Base-by-base conservation (phyloP, 2,797 vertebrate species). In the Mormyrus proboscirostris region DNA sequence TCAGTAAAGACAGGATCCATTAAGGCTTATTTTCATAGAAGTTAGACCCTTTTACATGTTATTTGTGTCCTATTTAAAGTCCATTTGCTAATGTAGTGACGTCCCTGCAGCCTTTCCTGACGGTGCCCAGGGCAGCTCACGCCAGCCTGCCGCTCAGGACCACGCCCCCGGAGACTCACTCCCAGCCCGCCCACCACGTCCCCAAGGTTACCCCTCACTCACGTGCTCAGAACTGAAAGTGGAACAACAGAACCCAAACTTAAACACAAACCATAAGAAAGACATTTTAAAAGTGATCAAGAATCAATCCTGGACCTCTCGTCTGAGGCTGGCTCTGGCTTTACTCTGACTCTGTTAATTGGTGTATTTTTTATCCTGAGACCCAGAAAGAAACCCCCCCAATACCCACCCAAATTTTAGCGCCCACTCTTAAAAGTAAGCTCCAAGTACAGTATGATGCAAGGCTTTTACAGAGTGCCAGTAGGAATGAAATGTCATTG, bases 1-100 rank as follows among this genome's bases (percentile, higher is more conserved):
- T 62, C 86, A 44, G 86, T 59, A 57, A 88, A 88, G 57, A 69
- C 87, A 69, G 87, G n/a, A 88, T 47, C 87, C 87, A 69, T 88
- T 88, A 88, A 88, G 41, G 59, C 41, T 59, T 57, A 65, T 69
- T 88, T 88, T 88, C 87, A 65, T 69, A 47, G 38, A 88, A 88
- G 59, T 65, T 41, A 69, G 44, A 65, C 41, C 57, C 87, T 69
- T 47, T 88, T 88, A 88, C 59, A 65, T 69, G 59, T 88, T 69
- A 87, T 87, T 87, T 59, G 16, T 88, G 41, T 65, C 38, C 57
- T 57, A 69, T 69, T 88, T 88, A 88, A 59, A 57, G 57, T 47
- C 59, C 87, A 88, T 88, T 69, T 65, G 16, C 25, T 87, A 87
- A 87, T 87, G 53, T 57, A 87, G 53, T 19, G 9, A 57, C 14